Evolutionary conservation across 2,113 vertebrate species (phyloP).

Genomic region (Daphoenositta chrysoptera): DNA sequence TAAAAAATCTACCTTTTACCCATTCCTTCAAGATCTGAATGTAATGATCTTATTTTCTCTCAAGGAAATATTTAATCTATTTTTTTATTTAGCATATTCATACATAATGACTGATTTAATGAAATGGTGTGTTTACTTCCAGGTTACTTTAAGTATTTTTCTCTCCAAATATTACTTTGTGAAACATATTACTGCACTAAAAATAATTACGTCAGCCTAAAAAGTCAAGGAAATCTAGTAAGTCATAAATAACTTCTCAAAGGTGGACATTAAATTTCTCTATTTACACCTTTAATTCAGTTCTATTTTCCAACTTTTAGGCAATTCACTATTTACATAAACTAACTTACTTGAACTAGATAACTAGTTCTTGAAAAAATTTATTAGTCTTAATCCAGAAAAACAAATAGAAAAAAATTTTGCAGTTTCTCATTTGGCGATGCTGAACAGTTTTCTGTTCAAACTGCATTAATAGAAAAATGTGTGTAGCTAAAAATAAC

Average conservation of each 20-base stretch:
- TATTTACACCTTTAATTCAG: neutral
- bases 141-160: neutral
- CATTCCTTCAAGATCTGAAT: neutral
- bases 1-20: neutral
- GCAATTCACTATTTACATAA: neutral
- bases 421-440: neutral
- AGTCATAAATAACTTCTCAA: neutral
- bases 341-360: neutral
- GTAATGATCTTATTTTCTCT: neutral
- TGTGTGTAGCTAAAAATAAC: neutral
- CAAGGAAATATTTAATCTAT: neutral
- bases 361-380: neutral
- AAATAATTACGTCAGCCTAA: neutral
- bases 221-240: neutral
- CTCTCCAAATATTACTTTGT: neutral
- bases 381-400: neutral
- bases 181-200: neutral
- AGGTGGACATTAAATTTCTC: neutral
- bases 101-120: neutral
- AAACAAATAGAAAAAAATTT: neutral
- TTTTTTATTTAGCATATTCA: neutral
- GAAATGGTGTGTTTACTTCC: neutral
- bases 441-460: neutral
- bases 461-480: neutral
- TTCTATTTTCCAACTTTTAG: neutral